These are phyloP conservation scores for Drosophila diplacantha DNA, from an alignment of 2,888 invertebrate species.

Conservation along the genomic window DNA sequence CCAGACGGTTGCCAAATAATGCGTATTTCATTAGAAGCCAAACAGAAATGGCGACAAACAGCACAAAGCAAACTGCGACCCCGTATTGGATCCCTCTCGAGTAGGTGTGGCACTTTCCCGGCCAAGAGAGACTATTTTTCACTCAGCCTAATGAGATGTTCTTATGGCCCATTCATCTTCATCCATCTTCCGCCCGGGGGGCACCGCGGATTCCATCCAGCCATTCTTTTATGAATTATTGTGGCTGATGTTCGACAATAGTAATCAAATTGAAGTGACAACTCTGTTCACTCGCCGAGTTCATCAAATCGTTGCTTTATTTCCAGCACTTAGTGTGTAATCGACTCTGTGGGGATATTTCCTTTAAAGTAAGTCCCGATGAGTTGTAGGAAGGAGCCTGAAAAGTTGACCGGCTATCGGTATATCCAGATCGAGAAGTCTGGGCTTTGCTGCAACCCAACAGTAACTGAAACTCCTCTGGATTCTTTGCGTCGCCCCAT, in stretches of 20 bases:
- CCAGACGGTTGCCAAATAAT: constrained; percentile 44
- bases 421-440: neutral
- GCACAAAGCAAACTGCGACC: constrained; percentile 18
- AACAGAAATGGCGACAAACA: constrained; percentile 29
- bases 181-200: constrained; percentile 23
- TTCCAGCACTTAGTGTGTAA: neutral
- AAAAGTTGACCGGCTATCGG: neutral
- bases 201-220: too few relatives aligned
- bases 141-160: constrained; percentile 41
- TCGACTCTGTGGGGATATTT: neutral
- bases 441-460: neutral
- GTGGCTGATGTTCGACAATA: constrained; percentile 37
- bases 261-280: constrained; percentile 32
- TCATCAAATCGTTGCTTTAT: constrained; percentile 7
- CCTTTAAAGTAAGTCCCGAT: too few relatives aligned
- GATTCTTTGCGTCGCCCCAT: neutral
- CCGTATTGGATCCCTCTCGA: neutral
- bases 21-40: constrained; percentile 51
- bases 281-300: constrained; percentile 1
- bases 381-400: neutral
- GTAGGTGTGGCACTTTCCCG: constrained; percentile 9
- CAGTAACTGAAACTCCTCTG: neutral
- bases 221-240: constrained; percentile 32
- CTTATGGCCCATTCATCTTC: constrained; percentile 36
- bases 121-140: constrained; percentile 31